Evolutionary conservation across 1,140 invertebrate species (phyloP), one percentile per base, ranked within the genome.

Genomic region (Argopecten irradians): DNA sequence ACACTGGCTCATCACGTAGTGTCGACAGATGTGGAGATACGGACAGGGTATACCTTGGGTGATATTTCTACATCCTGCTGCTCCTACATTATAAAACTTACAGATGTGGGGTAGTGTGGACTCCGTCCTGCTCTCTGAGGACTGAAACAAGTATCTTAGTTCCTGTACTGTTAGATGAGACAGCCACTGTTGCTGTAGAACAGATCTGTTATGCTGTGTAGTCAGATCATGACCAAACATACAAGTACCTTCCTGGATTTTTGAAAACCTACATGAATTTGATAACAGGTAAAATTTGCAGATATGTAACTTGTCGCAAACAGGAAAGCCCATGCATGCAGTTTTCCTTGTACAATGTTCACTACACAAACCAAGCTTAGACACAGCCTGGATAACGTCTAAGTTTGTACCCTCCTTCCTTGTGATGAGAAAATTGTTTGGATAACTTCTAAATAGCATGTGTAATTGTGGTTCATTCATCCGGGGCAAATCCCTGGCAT

Each of bases 231-330:
- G 90, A 19, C 90, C 90, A 87, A 87, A 91, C 22, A 82, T 34
- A 83, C 90, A 91, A 3, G 28, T 82, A 41, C 85, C 88, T 3
- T 86, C 90, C 16, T 84, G 32, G n/a, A n/a, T 71, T 83, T 88
- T 89, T 13, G 71, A 55, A 33, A 88, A 39, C n/a, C 83, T 85
- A 41, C 88, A 89, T 33, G 82, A 89, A 34, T 87, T 89, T 34
- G 88, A 87, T 19, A 89, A 82, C 32, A 91, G 82, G 86, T 89
- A 91, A 43, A 89, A 91, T 85, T 91, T 91, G 39, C 90, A 91
- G 7, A 91, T 87, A 39, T 91, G 90, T 39, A 91, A 85, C 35
- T 82, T 83, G 43, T 91, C 86, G 86, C 90, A 91, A 14, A 88
- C 41, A 11, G 88, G 86, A 32, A 39, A 36, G 11, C 85, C 86